Percentiles rank a stretch among this genome's conserved stretches.
Evolutionary conservation across 53 echinoderm and acorn worm species (phyloP).

Genomic region (Arbacia lixula): DNA sequence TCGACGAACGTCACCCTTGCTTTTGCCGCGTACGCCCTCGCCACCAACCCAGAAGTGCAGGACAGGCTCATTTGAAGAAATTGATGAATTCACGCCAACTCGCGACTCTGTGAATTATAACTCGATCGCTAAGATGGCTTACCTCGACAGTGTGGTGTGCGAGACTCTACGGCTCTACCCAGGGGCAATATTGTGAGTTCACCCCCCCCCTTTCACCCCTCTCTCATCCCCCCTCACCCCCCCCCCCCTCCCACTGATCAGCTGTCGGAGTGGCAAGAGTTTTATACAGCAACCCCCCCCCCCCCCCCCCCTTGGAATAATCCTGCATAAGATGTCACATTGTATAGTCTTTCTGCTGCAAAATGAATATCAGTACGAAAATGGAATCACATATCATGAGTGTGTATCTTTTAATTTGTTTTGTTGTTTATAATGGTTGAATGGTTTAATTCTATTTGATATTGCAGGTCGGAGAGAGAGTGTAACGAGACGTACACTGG

Average conservation of each 20-base stretch:
- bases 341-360: not conserved
- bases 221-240: too few species aligned
- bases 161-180: constrained; percentile 77
- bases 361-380: too few species aligned
- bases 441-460: not conserved
- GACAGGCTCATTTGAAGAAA: constrained; percentile 65
- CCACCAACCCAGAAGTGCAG: constrained; percentile 72
- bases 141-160: constrained; percentile 70
- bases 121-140: constrained; percentile 55
- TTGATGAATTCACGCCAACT: constrained; percentile 64
- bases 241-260: too few species aligned
- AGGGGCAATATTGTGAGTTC: constrained; percentile 62
- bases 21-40: constrained; percentile 60
- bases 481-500: constrained; percentile 7
- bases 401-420: too few species aligned
- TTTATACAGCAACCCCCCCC: too few species aligned
- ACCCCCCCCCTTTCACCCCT: too few species aligned
- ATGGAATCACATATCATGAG: too few species aligned
- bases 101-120: constrained; percentile 63
- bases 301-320: too few species aligned
- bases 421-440: not conserved
- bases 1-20: constrained; percentile 62
- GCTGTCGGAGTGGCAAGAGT: too few species aligned
- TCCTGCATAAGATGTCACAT: not conserved
- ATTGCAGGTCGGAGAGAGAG: constrained; percentile 14